Evolutionary conservation across 2,113 vertebrate species (phyloP).

Genomic region (Megaleporinus macrocephalus): DNA sequence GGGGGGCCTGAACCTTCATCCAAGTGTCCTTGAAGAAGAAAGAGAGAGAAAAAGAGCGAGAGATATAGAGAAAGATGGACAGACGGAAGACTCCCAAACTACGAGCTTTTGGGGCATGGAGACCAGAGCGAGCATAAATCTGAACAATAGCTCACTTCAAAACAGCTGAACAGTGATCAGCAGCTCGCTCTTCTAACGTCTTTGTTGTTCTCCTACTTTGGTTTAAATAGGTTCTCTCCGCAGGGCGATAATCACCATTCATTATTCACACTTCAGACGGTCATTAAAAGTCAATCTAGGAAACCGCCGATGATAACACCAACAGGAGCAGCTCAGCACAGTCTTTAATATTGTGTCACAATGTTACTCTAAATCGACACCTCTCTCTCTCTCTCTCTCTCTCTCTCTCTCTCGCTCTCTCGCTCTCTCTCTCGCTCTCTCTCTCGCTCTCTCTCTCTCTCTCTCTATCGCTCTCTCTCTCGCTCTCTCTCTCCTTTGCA

Average conservation of each 20-base stretch:
- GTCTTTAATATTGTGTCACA: constrained; percentile 33
- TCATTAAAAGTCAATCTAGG: constrained; percentile 60
- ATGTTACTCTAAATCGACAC: constrained; percentile 37
- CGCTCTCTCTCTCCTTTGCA: not conserved
- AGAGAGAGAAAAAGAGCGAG: constrained; percentile 50
- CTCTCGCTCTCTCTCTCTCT: constrained; percentile 30
- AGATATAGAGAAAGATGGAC: constrained; percentile 21
- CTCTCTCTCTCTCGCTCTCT: not conserved
- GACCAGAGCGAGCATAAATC: not conserved
- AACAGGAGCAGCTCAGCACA: constrained; percentile 21
- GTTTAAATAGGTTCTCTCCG: constrained; percentile 57
- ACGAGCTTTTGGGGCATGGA: not conserved
- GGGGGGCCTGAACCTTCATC: constrained; percentile 65
- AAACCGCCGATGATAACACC: constrained; percentile 29
- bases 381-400: constrained; percentile 3
- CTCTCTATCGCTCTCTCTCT: constrained; percentile 8
- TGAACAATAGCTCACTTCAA: constrained; percentile 1
- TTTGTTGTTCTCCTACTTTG: constrained; percentile 43
- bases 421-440: constrained; percentile 14
- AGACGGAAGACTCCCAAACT: not conserved
- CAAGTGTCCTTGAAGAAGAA: constrained; percentile 56
- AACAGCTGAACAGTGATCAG: not conserved
- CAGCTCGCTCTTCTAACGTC: not conserved
- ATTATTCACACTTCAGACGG: constrained; percentile 59
- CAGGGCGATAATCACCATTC: constrained; percentile 57